Conservation (phyloP, 2,797 vertebrate species). For the Sternarchorhynchus goeldii region DNA sequence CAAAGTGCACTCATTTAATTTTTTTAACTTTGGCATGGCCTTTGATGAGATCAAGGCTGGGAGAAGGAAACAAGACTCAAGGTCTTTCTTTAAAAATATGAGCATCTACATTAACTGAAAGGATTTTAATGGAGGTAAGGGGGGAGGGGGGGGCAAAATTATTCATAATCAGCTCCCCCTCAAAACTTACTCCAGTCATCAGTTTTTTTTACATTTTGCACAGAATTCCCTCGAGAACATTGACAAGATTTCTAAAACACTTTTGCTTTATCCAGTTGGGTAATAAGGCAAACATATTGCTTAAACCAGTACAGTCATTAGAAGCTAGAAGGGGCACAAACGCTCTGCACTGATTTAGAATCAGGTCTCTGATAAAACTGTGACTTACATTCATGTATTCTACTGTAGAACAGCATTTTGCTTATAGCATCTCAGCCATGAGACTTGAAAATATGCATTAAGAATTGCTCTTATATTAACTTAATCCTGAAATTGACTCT, state of each 20-base stretch:
- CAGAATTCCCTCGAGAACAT: too few species aligned
- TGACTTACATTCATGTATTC: constrained; percentile 45
- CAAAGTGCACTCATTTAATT: neutral
- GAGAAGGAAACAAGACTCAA: neutral
- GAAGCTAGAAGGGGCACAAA: constrained; percentile 42
- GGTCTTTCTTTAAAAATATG: too few species aligned
- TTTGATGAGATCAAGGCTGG: constrained; percentile 2
- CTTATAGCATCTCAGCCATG: neutral
- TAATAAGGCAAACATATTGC: neutral
- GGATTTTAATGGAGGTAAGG: too few species aligned
- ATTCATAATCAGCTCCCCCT: too few species aligned
- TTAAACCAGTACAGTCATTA: constrained; percentile 14
- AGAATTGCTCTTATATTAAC: neutral
- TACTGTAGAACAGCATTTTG: constrained; percentile 18
- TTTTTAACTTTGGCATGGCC: neutral
- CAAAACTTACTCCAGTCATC: too few species aligned
- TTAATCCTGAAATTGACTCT: neutral
- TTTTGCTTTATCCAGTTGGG: neutral
- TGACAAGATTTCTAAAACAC: neutral
- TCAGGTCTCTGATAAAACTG: constrained; percentile 51
- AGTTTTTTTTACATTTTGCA: too few species aligned
- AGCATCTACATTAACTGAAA: too few species aligned
- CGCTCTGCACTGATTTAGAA: constrained; percentile 34
- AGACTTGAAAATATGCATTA: constrained; percentile 23
- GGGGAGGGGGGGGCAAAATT: too few species aligned